Evolutionary conservation across 1,140 invertebrate species (phyloP).

Genomic region (Geopemphigus sp.): DNA sequence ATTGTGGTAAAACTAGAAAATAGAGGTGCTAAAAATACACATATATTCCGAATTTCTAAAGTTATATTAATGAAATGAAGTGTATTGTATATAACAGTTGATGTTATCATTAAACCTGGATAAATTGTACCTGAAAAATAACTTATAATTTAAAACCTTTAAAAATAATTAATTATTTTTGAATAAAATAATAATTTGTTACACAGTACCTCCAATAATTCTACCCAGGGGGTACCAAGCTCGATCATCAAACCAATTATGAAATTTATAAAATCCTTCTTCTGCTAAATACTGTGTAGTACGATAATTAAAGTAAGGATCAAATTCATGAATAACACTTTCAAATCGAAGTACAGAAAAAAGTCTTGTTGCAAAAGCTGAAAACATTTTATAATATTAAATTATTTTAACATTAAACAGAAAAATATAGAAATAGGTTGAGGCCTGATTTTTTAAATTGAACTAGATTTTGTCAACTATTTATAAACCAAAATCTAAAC

Average conservation of each 20-base stretch:
- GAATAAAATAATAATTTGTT: neutral
- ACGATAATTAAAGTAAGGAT: constrained; percentile 98
- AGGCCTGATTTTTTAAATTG: no score
- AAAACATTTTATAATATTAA: constrained; percentile 56
- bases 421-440: constrained; percentile 30
- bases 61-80: constrained; percentile 89
- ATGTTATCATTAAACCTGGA: constrained; percentile 96
- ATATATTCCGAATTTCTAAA: constrained; percentile 95
- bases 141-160: neutral
- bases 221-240: constrained; percentile 97
- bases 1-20: constrained; percentile 96
- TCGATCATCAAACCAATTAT: constrained; percentile 99
- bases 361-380: constrained; percentile 91
- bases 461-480: no score
- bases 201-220: constrained; percentile 81
- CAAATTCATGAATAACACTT: constrained; percentile 98
- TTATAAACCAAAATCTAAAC: no score
- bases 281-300: constrained; percentile 92
- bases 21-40: constrained; percentile 94
- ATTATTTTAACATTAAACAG: no score
- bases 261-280: constrained; percentile 96
- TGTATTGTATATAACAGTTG: constrained; percentile 84
- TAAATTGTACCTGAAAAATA: constrained; percentile 82
- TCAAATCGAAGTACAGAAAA: constrained; percentile 97
- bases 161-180: neutral